Evolutionary conservation across 2,797 vertebrate species (phyloP).

Genomic region (Pantherophis alleghaniensis): DNA sequence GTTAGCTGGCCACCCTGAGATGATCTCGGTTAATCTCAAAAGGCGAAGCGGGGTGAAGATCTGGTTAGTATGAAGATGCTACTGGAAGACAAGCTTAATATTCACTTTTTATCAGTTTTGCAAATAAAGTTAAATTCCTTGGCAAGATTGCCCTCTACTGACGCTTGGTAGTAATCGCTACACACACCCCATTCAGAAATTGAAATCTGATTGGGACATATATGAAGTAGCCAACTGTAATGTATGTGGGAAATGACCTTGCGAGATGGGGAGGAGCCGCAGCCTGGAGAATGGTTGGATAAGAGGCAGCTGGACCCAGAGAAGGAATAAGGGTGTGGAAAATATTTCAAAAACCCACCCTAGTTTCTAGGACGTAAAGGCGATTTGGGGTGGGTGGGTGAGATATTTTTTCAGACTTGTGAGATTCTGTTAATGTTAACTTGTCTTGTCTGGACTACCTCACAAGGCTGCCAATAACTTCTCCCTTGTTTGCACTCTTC

Average conservation of each 20-base stretch:
- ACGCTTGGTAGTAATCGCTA: neutral
- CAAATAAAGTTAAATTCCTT: neutral
- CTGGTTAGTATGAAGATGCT: neutral
- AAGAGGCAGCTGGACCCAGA: neutral
- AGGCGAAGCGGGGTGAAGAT: neutral
- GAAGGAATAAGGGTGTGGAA: neutral
- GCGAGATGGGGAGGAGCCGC: neutral
- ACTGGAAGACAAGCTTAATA: neutral
- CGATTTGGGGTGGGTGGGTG: neutral
- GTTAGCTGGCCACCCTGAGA: neutral
- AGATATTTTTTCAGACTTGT: neutral
- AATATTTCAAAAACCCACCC: neutral
- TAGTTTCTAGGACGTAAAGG: neutral
- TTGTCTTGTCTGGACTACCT: neutral
- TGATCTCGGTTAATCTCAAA: neutral
- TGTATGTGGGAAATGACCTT: neutral
- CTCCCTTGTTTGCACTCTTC: neutral
- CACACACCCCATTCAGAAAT: neutral
- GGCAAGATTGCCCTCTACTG: neutral
- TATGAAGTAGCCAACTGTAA: neutral
- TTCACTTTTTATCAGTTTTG: neutral
- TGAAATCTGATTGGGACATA: neutral
- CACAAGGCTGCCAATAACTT: neutral
- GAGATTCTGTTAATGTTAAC: neutral
- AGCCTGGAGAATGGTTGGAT: neutral